These are phyloP conservation scores for Scylla paramamosain DNA, from an alignment of 1,140 invertebrate species.

Conservation along the genomic window DNA sequence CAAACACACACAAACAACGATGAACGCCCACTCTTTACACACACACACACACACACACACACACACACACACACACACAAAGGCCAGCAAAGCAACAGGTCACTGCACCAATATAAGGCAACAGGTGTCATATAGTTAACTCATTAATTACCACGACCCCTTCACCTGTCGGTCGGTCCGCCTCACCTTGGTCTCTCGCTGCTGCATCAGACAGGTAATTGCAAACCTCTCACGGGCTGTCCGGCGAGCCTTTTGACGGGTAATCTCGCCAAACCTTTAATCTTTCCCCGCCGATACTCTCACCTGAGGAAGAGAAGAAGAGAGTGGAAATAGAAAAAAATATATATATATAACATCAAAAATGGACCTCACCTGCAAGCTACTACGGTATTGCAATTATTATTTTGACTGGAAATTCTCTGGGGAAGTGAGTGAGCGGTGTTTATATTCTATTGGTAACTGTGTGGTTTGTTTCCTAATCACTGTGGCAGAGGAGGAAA, in stretches of 20 bases:
- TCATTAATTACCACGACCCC: neutral
- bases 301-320: neutral
- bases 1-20: neutral
- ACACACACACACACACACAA: neutral
- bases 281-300: neutral
- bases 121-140: constrained; percentile 6
- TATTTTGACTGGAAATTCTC: too few relatives aligned
- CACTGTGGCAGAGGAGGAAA: too few relatives aligned
- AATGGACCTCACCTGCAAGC: neutral
- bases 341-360: neutral
- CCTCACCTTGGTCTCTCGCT: neutral
- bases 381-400: too few relatives aligned
- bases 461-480: too few relatives aligned
- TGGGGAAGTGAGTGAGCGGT: too few relatives aligned
- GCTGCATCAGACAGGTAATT: neutral
- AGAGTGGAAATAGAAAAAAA: neutral
- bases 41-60: neutral
- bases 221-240: constrained; percentile 9
- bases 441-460: too few relatives aligned
- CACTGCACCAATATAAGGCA: neutral
- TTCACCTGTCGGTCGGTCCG: neutral
- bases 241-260: neutral
- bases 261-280: neutral
- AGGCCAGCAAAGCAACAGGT: neutral
- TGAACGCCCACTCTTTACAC: neutral